Evolutionary conservation across 2,797 vertebrate species (phyloP), one percentile per base, ranked within the genome.

Genomic region (Syngnathus acus): DNA sequence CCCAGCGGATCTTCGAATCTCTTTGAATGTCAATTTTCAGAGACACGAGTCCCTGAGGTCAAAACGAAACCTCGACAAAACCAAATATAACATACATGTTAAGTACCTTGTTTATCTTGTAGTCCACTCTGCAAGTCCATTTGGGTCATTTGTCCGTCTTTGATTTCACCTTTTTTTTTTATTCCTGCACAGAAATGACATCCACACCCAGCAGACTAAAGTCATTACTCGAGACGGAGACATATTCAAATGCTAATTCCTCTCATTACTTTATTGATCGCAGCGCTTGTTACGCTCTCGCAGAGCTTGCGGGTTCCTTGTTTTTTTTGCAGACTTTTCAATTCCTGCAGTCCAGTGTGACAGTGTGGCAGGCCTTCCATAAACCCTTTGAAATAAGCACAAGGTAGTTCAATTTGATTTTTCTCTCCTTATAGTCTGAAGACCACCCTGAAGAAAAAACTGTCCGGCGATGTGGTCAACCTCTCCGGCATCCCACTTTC

Each of bases 401-500:
- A 40, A 21, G 38, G n/a, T 42, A 11, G 39, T 42, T 21, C 14
- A 26, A 13, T 26, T 43, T 43, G 2, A 53, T 10, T 19, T 23
- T 26, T 21, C 5, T 16, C 37, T 23, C 7, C 40, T 45, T 45
- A 61, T 73, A 96, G 96, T 71, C 84, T 97, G 75, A 95, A 94
- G 84, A 92, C 85, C 62, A 92, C 88, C 50, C 84, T 96, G 77
- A 92, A 94, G 90, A 94, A 92, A 86, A 93, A 92, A 65, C 80
- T 89, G 67, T 87, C 86, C 16, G 89, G 82, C 0, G 92, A 94
- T 9, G 90, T 93, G 0, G 66, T 95, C 78, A 92, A 93, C 82
- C 87, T 97, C 7, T 96, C 93, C 0, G 93, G 95, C 66, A 92
- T 94, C 79, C 86, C 89, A 0, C 87, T 96, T 47, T 92, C 87